phyloP scores from a whole-genome alignment of 1,140 invertebrate species.

The Elysia chlorotica region DNA sequence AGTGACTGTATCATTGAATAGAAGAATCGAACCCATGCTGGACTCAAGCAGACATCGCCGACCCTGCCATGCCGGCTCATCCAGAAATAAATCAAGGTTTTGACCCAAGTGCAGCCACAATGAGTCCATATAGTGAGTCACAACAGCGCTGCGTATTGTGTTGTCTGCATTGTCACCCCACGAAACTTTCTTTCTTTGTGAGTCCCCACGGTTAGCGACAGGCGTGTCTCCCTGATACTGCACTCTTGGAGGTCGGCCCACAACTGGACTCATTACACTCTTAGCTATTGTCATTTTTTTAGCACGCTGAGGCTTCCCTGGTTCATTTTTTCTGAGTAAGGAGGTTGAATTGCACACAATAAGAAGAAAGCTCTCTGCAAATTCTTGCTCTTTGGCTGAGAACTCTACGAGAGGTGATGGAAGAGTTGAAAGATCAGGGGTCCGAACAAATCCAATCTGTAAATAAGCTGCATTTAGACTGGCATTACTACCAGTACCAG shows the following conservation, averaged over 20 bases:
- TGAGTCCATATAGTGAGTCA: conserved; percentile 51
- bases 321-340: conserved; percentile 49
- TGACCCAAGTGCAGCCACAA: conserved; percentile 54
- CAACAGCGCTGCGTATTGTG: conserved; percentile 49
- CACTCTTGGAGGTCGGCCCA: conserved; percentile 36
- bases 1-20: conserved; percentile 46
- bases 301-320: conserved; percentile 18
- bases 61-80: conserved; percentile 49
- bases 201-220: conserved; percentile 48
- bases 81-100: conserved; percentile 51
- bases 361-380: conserved; percentile 57
- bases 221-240: conserved; percentile 39
- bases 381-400: conserved; percentile 51
- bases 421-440: conserved; percentile 48
- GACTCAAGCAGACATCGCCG: conserved; percentile 36
- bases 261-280: conserved; percentile 27
- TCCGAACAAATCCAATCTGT: conserved; percentile 42
- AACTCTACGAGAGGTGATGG: conserved; percentile 53
- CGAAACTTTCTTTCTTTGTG: conserved; percentile 54
- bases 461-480: conserved; percentile 47
- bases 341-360: conserved; percentile 59
- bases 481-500: conserved; percentile 51
- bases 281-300: conserved; percentile 17
- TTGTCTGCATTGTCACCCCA: conserved; percentile 59
- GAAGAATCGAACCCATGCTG: conserved; percentile 44